Conservation (phyloP, 2,888 invertebrate species). For the Steinernema scapterisci region DNA sequence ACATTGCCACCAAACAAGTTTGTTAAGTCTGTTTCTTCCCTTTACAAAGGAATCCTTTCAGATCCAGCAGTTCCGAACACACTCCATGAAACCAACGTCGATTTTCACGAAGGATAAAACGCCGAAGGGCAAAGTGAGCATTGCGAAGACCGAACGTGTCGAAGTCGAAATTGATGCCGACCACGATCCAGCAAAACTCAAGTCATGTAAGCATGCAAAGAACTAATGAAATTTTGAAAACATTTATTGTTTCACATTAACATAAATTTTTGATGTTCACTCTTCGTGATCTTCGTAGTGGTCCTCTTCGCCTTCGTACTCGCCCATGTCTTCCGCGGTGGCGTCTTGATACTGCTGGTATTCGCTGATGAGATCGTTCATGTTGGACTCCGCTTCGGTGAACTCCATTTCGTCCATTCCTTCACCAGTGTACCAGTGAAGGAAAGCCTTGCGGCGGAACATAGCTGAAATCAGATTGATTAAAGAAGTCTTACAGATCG, state of each 20-base stretch:
- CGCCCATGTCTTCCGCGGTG: slow-evolving; percentile 47
- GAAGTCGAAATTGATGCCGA: slow-evolving; percentile 43
- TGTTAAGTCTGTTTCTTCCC: background rate
- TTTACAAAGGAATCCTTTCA: slow-evolving; percentile 4
- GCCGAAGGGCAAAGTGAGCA: slow-evolving; percentile 36
- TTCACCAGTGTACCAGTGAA: slow-evolving; percentile 95
- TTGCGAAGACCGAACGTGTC: slow-evolving; percentile 1
- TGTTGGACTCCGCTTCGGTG: slow-evolving; percentile 92
- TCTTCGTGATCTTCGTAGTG: slow-evolving; percentile 20
- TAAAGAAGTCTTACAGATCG: background rate
- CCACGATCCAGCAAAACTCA: slow-evolving; percentile 45
- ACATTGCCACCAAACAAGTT: slow-evolving; percentile 48
- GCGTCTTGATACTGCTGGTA: slow-evolving; percentile 84
- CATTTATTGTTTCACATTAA: background rate
- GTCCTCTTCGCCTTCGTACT: slow-evolving; percentile 35
- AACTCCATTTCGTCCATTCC: slow-evolving; percentile 98
- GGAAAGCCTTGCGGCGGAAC: slow-evolving; percentile 92
- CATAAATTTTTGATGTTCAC: too few relatives aligned
- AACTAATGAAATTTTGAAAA: slow-evolving; percentile 8
- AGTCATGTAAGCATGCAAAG: slow-evolving; percentile 49
- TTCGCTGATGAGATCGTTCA: slow-evolving; percentile 77
- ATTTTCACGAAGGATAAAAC: slow-evolving; percentile 26
- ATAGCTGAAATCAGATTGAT: slow-evolving; percentile 73
- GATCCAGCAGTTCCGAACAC: slow-evolving; percentile 38
- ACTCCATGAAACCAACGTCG: background rate